Evolutionary conservation across 2,797 vertebrate species (phyloP), one percentile per base, ranked within the genome.

Genomic region (Liparis tanakae): DNA sequence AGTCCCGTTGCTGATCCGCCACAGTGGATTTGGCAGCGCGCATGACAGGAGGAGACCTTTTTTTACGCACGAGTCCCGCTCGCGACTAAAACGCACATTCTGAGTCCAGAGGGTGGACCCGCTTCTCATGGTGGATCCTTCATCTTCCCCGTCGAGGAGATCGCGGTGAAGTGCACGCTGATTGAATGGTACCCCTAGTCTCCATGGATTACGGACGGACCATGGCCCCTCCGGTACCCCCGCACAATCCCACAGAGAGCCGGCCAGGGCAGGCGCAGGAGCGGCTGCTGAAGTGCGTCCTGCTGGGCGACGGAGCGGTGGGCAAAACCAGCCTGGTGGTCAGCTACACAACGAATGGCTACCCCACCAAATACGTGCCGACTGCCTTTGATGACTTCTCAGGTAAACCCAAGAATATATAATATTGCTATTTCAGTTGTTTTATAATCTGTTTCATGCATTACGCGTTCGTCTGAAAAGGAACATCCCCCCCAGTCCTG

Each of bases 281-380:
- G 76, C 92, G 94, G 74, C 86, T 92, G 72, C 88, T 96, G 25
- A 96, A 96, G 90, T 96, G 95, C 77, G 94, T 96, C 36, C 89
- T 96, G 50, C 93, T 96, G 73, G 96, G 96, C 0, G 96, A 96
- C 77, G 96, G 96, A 34, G 95, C 96, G 10, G 96, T 96, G 65
- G 96, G 96, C 0, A 96, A 96, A 81, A 96, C 96, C 61, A 96
- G 96, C 33, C 91, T 96, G 81, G 94, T 96, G 80, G 95, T 96
- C 84, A 96, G 95, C 87, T 96, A 96, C 79, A 96, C 95, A 0
- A 94, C 96, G 1, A 96, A 96, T 62, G 96, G 96, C 13, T 96
- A 96, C 72, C 96, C 96, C 0, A 96, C 95, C 2, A 95, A 93
- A 91, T 96, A 96, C 69, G 94, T 96, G 25, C 96, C 96, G 1